Conservation (phyloP, 2,888 invertebrate genomes). For the Phaonia tiefii region DNA sequence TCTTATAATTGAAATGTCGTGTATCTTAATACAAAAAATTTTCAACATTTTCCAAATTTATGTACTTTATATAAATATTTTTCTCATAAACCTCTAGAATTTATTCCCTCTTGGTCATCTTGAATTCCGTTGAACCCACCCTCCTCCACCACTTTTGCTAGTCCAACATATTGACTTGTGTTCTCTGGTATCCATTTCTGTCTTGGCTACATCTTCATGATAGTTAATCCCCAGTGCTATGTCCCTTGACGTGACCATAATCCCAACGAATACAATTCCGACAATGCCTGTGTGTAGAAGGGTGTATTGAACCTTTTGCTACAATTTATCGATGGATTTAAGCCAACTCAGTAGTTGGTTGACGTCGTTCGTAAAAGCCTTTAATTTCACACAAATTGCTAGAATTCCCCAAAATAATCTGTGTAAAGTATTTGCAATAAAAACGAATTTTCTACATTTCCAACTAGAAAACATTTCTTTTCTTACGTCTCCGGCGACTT, state of each 20-base stretch:
- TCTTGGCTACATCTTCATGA: not conserved
- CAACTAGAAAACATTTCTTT: slow-evolving; percentile 4
- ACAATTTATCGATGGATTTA: not conserved
- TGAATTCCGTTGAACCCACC: not conserved
- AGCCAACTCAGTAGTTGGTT: not conserved
- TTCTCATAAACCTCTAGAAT: not conserved
- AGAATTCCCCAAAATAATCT: slow-evolving; percentile 38
- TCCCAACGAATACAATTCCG: slow-evolving; percentile 21
- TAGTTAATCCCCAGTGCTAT: slow-evolving; percentile 17
- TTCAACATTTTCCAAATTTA: too few species aligned
- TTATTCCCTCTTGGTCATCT: too few species aligned
- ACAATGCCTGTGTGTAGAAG: not conserved
- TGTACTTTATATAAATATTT: too few species aligned
- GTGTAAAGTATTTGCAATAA: slow-evolving; percentile 42
- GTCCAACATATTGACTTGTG: not conserved
- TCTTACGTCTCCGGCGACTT: not conserved
- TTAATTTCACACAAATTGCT: slow-evolving; percentile 31
- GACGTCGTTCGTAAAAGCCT: not conserved
- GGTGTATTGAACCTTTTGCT: too few species aligned
- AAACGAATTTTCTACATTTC: slow-evolving; percentile 17
- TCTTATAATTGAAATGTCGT: too few species aligned
- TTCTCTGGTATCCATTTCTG: not conserved
- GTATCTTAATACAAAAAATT: too few species aligned
- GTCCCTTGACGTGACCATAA: slow-evolving; percentile 26
- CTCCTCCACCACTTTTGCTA: not conserved